A percentile compares a stretch with the other conserved stretches of the same genome.
These are phyloP conservation scores for Eumacrocentrus americanus DNA, from an alignment of 2,888 invertebrate species.

Conservation along the genomic window DNA sequence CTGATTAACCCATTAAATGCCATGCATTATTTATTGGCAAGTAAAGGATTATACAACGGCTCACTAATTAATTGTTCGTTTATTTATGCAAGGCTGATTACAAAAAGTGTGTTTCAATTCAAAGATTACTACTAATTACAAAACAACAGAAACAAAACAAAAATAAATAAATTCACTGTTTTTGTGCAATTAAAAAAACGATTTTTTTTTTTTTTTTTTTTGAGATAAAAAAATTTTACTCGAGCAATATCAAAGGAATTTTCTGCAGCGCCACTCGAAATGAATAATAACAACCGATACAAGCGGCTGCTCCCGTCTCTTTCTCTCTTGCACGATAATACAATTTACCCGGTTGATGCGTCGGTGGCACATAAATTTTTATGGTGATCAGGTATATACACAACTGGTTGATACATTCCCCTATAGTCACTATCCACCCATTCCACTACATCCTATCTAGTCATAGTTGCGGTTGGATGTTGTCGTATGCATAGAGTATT, in stretches of 20 bases:
- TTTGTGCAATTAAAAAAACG: not conserved
- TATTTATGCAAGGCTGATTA: not conserved
- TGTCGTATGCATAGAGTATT: slow-evolving; percentile 46
- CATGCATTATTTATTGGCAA: not conserved
- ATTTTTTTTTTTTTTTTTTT: not conserved
- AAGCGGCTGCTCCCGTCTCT: slow-evolving; percentile 17
- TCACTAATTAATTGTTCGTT: not conserved
- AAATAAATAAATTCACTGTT: not conserved
- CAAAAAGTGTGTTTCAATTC: not conserved
- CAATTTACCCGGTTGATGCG: slow-evolving; percentile 55
- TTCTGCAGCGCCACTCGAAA: slow-evolving; percentile 23
- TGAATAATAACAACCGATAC: slow-evolving; percentile 27
- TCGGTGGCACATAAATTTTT: slow-evolving; percentile 58
- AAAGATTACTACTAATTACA: not conserved
- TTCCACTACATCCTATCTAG: slow-evolving; percentile 28
- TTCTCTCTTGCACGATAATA: slow-evolving; percentile 48
- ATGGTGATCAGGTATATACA: slow-evolving; percentile 55
- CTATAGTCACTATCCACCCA: slow-evolving; percentile 9
- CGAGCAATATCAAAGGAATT: slow-evolving; percentile 24
- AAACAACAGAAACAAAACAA: not conserved
- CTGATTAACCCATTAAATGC: not conserved
- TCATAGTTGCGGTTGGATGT: slow-evolving; percentile 37
- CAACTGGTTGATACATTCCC: slow-evolving; percentile 46
- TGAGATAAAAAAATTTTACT: slow-evolving; percentile 7
- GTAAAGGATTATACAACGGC: not conserved